Evolutionary conservation across 1,140 invertebrate species (phyloP).

Genomic region (Drosophila ohnishii): DNA sequence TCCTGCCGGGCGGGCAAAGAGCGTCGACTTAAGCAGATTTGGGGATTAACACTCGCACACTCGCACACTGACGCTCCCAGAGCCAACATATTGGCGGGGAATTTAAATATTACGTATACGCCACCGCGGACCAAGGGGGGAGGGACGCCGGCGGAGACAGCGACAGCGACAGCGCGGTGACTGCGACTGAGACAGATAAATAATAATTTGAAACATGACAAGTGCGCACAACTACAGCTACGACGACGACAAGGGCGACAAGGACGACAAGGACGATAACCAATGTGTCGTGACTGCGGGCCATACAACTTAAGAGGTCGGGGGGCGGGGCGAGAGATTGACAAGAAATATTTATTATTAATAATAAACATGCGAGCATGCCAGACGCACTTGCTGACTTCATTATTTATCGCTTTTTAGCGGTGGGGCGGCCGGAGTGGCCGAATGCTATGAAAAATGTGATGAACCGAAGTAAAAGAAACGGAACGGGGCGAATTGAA

Average conservation of each 20-base stretch:
- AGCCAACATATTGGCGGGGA: conserved; percentile 64
- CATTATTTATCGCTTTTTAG: conserved; percentile 80
- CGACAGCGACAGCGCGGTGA: conserved; percentile 2
- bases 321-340: conserved; percentile 54
- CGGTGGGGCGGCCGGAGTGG: background rate
- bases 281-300: conserved; percentile 58
- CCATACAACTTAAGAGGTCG: conserved; percentile 68
- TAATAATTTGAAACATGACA: conserved; percentile 71
- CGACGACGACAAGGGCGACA: conserved; percentile 13
- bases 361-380: conserved; percentile 79
- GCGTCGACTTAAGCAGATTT: conserved; percentile 74
- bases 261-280: conserved; percentile 33
- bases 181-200: conserved; percentile 59
- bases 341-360: conserved; percentile 81
- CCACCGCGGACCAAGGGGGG: background rate
- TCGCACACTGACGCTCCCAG: conserved; percentile 45
- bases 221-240: conserved; percentile 47
- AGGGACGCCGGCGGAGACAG: background rate
- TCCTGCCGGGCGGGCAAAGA: conserved; percentile 52
- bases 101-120: conserved; percentile 73
- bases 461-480: conserved; percentile 40
- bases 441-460: conserved; percentile 39
- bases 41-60: conserved; percentile 56
- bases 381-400: conserved; percentile 77
- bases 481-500: conserved; percentile 12